A percentile compares a stretch with the other conserved stretches of the same genome.
These are phyloP conservation scores for Clitarchus hookeri DNA, from an alignment of 2,888 invertebrate species.

Conservation along the genomic window DNA sequence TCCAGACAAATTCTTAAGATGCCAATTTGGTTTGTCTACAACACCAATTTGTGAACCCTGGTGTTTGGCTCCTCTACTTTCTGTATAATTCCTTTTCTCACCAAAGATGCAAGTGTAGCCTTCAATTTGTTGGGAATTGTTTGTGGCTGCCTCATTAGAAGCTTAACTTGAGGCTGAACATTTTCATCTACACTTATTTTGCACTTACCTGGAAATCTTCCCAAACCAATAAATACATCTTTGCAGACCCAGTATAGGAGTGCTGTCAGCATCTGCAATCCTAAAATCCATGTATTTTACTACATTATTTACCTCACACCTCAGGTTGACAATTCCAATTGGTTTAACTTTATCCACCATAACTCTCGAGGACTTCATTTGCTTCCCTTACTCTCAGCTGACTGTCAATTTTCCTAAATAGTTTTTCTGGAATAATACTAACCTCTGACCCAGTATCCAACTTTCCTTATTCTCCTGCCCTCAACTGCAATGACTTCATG, in stretches of 20 bases:
- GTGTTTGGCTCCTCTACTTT: conserved; percentile 25
- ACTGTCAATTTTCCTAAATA: background rate
- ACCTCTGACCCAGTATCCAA: background rate
- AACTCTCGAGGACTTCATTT: background rate
- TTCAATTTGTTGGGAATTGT: background rate
- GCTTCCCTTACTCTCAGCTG: background rate
- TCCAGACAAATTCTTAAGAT: conserved; percentile 29
- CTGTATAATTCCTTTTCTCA: background rate
- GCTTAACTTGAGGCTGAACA: background rate
- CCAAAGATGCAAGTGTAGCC: background rate
- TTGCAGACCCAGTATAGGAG: background rate
- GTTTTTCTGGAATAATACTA: background rate
- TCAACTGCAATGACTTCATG: background rate
- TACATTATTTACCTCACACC: background rate
- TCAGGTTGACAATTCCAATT: background rate
- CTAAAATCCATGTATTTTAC: background rate
- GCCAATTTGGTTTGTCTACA: conserved; percentile 31
- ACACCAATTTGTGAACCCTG: conserved; percentile 31
- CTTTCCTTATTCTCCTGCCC: background rate
- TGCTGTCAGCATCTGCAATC: background rate
- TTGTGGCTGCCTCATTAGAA: background rate
- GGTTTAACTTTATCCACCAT: background rate
- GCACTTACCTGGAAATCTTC: background rate
- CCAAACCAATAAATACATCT: background rate
- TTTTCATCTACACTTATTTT: background rate